phyloP scores from a whole-genome alignment of 2,113 vertebrate genomes.

The Xiphophorus couchianus region DNA sequence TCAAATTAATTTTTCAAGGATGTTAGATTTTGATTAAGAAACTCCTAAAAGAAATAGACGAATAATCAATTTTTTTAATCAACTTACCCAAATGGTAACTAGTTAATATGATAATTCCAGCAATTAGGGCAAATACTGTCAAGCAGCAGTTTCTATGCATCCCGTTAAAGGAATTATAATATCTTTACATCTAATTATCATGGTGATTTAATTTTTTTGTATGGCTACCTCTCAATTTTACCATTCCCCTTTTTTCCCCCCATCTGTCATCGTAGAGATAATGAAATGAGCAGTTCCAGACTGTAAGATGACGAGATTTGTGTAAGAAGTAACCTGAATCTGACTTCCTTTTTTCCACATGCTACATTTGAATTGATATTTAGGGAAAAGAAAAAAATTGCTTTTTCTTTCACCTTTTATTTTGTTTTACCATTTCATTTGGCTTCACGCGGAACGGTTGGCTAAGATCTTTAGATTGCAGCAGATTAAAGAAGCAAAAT shows the following conservation, averaged over 20 bases:
- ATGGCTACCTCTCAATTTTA: conserved; percentile 84
- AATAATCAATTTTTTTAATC: conserved; percentile 89
- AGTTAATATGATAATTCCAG: conserved; percentile 88
- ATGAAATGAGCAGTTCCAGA: conserved; percentile 75
- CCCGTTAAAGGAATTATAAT: conserved; percentile 84
- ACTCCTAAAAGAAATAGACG: conserved; percentile 88
- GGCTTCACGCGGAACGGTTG: conserved; percentile 71
- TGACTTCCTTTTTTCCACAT: conserved; percentile 50
- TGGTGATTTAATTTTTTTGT: conserved; percentile 82
- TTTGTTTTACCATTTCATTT: conserved; percentile 58
- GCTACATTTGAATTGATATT: conserved; percentile 63
- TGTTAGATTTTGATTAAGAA: conserved; percentile 90
- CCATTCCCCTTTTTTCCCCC: conserved; percentile 49
- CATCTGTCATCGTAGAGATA: conserved; percentile 69
- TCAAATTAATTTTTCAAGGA: conserved; percentile 92
- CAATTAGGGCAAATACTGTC: conserved; percentile 87
- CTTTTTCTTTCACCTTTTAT: conserved; percentile 22
- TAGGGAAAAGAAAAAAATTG: conserved; percentile 31
- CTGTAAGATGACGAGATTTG: conserved; percentile 76
- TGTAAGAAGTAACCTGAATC: conserved; percentile 68
- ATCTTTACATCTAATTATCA: conserved; percentile 86
- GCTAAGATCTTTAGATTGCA: conserved; percentile 67
- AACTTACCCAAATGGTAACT: conserved; percentile 87
- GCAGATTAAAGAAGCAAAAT: conserved; percentile 70
- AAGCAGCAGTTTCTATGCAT: conserved; percentile 83